Base-by-base conservation (phyloP, 2,888 invertebrate genomes). In the Aethes cnicana region DNA sequence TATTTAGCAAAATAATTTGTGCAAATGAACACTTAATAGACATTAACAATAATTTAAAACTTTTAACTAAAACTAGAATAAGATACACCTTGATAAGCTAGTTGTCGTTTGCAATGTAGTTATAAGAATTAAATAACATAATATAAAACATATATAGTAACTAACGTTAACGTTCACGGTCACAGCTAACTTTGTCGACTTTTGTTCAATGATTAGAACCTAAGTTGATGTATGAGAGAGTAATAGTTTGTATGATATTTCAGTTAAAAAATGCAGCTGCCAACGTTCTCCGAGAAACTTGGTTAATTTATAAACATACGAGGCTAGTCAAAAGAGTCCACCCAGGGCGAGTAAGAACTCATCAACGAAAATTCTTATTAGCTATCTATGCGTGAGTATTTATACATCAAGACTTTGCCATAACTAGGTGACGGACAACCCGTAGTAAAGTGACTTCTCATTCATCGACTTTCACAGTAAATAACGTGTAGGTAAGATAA, bases 231-330 rank as follows among this genome's bases (percentile, higher is more conserved):
- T 4, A 5, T 30, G 2, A 11, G 12, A 11, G 36, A 17, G 8
- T 28, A 42, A 36, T 14, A 25, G 37, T 33, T 20, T 6, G 5
- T 37, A 26, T 46, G 14, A 55, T 44, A 66, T 86, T 88, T 61
- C 92, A 99, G 98, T 92, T 99, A 91, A 99, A 99, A 94, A 99
- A 99, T 91, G 97, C 98, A 66, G 99, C 99, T 64, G 99, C 99
- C 61, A 99, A 99, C 90, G 99, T 99, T 68, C 92, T 99, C 67
- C 93, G 99, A 69, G 99, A 99, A 91, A 99, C 99, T 69, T 99
- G 99, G 99, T 94, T 99, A 81, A 99, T 99, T 84, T 99, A 99
- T 92, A 99, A 99, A 91, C 97, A 99, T 89, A 99, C 99, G 74
- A 96, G 98, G 84, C 94, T 99, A 74, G 98, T 98, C 76, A 98